These are phyloP conservation scores for honey bee (Apis mellifera) DNA, from an alignment of 1,140 invertebrate genomes.

Conservation along the genomic window DNA sequence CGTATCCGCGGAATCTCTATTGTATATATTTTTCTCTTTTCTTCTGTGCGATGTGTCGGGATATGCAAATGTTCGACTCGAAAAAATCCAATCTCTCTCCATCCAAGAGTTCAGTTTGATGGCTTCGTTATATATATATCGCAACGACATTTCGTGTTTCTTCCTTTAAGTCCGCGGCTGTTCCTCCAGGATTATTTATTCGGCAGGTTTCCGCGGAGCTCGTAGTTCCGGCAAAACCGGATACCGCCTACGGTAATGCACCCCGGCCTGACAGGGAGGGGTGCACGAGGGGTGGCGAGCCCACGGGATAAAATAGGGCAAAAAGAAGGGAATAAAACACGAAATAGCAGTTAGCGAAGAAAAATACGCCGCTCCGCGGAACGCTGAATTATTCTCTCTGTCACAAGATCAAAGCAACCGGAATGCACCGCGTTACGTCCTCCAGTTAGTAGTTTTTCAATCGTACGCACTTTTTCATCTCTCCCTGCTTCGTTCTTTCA, in stretches of 20 bases:
- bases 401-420: constrained; percentile 71
- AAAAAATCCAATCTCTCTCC: not conserved
- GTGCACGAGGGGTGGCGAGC: constrained; percentile 60
- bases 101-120: constrained; percentile 27
- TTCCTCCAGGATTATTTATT: constrained; percentile 79
- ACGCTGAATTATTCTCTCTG: constrained; percentile 76
- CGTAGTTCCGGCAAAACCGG: constrained; percentile 75
- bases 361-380: constrained; percentile 66
- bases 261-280: constrained; percentile 69
- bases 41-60: no score
- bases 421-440: constrained; percentile 57
- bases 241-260: constrained; percentile 78
- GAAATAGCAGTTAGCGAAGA: constrained; percentile 71
- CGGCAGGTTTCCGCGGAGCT: constrained; percentile 76
- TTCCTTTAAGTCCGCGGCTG: constrained; percentile 55
- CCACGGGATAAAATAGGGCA: constrained; percentile 70
- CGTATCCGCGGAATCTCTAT: no score
- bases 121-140: constrained; percentile 60
- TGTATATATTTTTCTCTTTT: no score
- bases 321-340: constrained; percentile 76
- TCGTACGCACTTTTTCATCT: constrained; percentile 12
- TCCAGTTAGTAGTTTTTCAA: constrained; percentile 23
- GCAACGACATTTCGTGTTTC: constrained; percentile 50
- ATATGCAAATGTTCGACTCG: not conserved
- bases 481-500: constrained; percentile 22